phyloP scores from a whole-genome alignment of 1,140 invertebrate genomes.

The Aethina tumida region DNA sequence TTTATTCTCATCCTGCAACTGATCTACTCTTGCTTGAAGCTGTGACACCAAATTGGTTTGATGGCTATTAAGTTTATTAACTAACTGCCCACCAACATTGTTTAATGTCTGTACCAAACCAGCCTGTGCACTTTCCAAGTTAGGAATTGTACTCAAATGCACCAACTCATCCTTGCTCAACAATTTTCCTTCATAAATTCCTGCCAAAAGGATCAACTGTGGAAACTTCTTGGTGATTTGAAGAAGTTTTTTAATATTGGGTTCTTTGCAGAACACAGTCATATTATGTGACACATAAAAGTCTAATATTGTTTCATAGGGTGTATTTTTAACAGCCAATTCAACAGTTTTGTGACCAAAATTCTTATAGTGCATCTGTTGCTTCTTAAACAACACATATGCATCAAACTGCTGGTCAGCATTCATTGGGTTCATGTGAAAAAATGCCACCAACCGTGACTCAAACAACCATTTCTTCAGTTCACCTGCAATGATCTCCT shows the following conservation, averaged over 20 bases:
- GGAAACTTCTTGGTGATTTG: constrained; percentile 51
- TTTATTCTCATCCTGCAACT: constrained; percentile 29
- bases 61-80: constrained; percentile 54
- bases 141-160: constrained; percentile 50
- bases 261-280: constrained; percentile 53
- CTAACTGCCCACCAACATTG: constrained; percentile 48
- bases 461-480: constrained; percentile 54
- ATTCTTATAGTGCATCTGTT: constrained; percentile 53
- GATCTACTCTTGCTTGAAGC: constrained; percentile 26
- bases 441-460: constrained; percentile 57
- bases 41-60: constrained; percentile 54
- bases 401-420: constrained; percentile 49
- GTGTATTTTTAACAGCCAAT: constrained; percentile 48
- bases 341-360: constrained; percentile 49
- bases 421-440: constrained; percentile 58
- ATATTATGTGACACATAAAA: constrained; percentile 48
- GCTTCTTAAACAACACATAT: constrained; percentile 45
- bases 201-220: constrained; percentile 52
- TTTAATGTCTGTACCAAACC: constrained; percentile 54
- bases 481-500: constrained; percentile 58
- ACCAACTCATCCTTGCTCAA: constrained; percentile 54
- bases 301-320: constrained; percentile 46
- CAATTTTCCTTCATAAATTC: constrained; percentile 54
- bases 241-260: constrained; percentile 43
- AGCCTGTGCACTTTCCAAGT: constrained; percentile 46